Conservation (phyloP, 2,113 vertebrate genomes). For the Antennarius striatus region DNA sequence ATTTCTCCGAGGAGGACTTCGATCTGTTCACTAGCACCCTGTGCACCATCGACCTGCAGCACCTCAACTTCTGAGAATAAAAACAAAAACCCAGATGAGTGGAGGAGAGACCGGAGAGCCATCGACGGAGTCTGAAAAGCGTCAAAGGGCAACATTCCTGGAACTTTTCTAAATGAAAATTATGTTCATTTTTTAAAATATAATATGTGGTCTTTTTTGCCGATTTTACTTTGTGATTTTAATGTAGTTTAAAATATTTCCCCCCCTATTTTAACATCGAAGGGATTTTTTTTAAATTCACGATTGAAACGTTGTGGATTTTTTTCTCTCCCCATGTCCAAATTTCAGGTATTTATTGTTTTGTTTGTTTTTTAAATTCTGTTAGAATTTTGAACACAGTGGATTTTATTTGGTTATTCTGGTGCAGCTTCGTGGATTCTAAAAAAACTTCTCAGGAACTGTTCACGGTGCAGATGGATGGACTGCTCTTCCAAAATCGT, state of each 20-base stretch:
- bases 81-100: too few relatives aligned
- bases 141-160: constrained; percentile 73
- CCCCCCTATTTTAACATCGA: constrained; percentile 31
- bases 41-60: constrained; percentile 89
- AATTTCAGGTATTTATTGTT: constrained; percentile 79
- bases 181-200: constrained; percentile 7
- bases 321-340: constrained; percentile 44
- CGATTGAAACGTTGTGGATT: constrained; percentile 60
- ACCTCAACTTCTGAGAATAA: constrained; percentile 83
- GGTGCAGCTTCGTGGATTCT: constrained; percentile 80
- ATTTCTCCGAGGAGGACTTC: constrained; percentile 92
- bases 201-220: constrained; percentile 19
- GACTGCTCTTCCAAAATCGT: constrained; percentile 76
- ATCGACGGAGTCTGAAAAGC: constrained; percentile 45
- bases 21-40: constrained; percentile 93
- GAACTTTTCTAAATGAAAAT: constrained; percentile 50
- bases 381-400: constrained; percentile 5
- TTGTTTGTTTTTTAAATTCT: constrained; percentile 34
- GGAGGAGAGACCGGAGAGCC: constrained; percentile 28
- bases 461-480: constrained; percentile 64
- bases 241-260: constrained; percentile 30
- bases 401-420: constrained; percentile 57
- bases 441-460: constrained; percentile 82
- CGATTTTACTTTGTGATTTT: constrained; percentile 37
- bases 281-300: constrained; percentile 32